Base-by-base conservation (phyloP, 64 coral and sea anemone genomes). In the Pocillopora verrucosa region DNA sequence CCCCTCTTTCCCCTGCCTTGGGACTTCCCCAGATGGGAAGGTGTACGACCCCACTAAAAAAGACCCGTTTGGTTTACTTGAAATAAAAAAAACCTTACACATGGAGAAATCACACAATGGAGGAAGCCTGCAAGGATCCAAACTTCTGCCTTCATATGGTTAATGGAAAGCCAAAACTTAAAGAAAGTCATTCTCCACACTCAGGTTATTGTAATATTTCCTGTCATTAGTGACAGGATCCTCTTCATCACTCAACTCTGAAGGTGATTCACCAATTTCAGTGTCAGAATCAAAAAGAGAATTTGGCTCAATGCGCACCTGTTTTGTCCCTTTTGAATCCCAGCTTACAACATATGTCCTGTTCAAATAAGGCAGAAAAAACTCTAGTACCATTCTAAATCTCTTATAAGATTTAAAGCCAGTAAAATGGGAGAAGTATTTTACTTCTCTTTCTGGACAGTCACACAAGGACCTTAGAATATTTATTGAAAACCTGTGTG, bases 21-120 rank as follows among this genome's bases (percentile, higher is more conserved):
- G 78, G 6, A 89, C 93, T 25, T 59, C 84, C 20, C 93, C 93
- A 10, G 93, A 94, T 87, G 89, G 93, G 5, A 94, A 92, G 36
- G 91, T 92, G 19, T 88, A 72, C 68, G 63, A 92, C 61, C 93
- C 93, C 19, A 94, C 93, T 67, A 65, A 61, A 3, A 65, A 63
- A 64, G 74, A 59, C 19, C 65, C 13, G 15, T 94, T 91, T 90
- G 93, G 93, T 63, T 72, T 91, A 16, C 72, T 91, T 20, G 93
- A 95, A 84, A 95, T 91, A 26, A 92, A 92, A 51, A 76, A 78
- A 51, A 24, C 89, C 93, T 60, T 91, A 58, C 12, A 56, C 34
- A 19, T 94, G 84, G 89, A 87, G 89, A 72, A 80, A 76, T 69
- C 11, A 16, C 1, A 90, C 30, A 0, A 75, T 91, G 61, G 76